Conservation (phyloP, 2,113 vertebrate species). For the Cercopithecus mona region DNA sequence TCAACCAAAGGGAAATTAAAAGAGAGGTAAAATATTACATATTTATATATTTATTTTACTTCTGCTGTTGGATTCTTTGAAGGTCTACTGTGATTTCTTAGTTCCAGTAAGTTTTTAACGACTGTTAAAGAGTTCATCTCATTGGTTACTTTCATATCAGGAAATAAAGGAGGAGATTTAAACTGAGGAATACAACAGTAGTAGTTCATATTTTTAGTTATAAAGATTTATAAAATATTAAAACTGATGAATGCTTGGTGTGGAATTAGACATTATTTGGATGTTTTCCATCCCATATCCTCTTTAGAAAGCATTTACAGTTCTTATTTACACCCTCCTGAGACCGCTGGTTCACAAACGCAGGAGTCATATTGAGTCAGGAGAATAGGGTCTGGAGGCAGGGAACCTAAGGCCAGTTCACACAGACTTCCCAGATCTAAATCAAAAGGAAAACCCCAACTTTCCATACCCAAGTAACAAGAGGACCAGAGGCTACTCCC, state of each 20-base stretch:
- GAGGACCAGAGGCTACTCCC: no score
- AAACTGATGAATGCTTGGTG: background rate
- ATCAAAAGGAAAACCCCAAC: no score
- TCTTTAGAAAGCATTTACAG: background rate
- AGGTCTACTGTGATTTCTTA: background rate
- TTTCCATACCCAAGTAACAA: no score
- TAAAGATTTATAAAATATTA: background rate
- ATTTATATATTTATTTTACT: constrained; percentile 4
- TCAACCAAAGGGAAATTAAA: background rate
- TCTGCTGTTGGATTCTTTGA: background rate
- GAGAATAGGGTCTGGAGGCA: no score
- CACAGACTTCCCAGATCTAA: no score
- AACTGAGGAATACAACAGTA: background rate
- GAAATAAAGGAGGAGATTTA: constrained; percentile 8
- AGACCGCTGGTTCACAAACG: background rate
- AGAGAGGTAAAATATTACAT: background rate
- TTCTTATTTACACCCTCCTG: background rate
- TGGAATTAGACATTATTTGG: background rate
- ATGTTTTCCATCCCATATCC: background rate
- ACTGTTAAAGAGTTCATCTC: background rate
- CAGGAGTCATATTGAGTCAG: background rate
- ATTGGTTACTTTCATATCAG: background rate
- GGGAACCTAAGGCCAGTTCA: no score
- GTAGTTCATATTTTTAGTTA: background rate
- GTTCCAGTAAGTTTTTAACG: background rate